Evolutionary conservation across 2,888 invertebrate genomes (phyloP).

Genomic region (Torymus texanus): DNA sequence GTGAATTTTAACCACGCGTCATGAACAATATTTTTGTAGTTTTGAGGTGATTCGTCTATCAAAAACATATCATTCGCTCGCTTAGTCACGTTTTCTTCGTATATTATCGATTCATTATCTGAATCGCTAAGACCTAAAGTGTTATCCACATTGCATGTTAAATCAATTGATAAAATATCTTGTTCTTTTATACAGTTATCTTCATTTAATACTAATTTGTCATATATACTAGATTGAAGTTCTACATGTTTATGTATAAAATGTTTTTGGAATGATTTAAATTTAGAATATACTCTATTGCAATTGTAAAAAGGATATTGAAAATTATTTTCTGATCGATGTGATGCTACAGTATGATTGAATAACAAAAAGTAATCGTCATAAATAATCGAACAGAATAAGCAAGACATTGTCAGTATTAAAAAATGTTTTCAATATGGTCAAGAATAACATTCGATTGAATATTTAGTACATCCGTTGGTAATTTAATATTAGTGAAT

Average conservation of each 20-base stretch:
- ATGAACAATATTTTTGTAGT: background rate
- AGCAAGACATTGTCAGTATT: slow-evolving; percentile 14
- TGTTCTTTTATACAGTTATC: no score
- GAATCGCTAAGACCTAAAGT: no score
- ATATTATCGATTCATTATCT: slow-evolving; percentile 4
- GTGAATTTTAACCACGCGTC: slow-evolving; percentile 7
- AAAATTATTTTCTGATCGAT: slow-evolving; percentile 17
- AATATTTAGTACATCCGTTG: slow-evolving; percentile 11
- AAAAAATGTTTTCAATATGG: slow-evolving; percentile 9
- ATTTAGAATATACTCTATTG: slow-evolving; percentile 1
- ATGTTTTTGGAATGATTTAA: slow-evolving; percentile 13
- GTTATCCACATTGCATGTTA: background rate
- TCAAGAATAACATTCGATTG: slow-evolving; percentile 14
- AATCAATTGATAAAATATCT: slow-evolving; percentile 8
- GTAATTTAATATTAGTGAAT: slow-evolving; percentile 13
- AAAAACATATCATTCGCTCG: background rate
- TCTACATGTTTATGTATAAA: background rate
- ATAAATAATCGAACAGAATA: background rate
- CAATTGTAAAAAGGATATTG: slow-evolving; percentile 16
- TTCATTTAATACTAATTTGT: background rate
- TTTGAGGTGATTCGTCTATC: slow-evolving; percentile 13
- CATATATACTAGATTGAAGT: background rate
- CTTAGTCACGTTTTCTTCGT: slow-evolving; percentile 1
- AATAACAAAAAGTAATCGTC: slow-evolving; percentile 12
- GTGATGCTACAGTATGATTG: slow-evolving; percentile 1